Percentiles rank a stretch among this genome's conserved stretches.
These are phyloP conservation scores for Theropithecus gelada DNA, from an alignment of 2,113 vertebrate genomes.

Conservation along the genomic window DNA sequence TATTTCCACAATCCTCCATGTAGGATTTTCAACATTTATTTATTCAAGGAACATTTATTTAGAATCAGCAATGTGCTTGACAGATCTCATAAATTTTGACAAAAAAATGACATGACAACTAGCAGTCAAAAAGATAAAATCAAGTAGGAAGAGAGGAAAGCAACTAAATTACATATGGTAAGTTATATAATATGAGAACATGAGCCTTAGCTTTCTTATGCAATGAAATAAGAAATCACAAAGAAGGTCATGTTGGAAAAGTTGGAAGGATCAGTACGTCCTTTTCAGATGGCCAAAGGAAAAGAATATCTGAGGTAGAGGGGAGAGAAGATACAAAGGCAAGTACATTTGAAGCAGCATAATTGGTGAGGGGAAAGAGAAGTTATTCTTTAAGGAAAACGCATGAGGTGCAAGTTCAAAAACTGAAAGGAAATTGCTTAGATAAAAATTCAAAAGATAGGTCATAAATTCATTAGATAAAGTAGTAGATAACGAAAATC, in stretches of 20 bases:
- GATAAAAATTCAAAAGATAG: neutral
- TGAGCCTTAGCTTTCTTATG: neutral
- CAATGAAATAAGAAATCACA: neutral
- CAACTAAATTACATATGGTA: neutral
- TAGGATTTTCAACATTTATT: neutral
- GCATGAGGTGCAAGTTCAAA: neutral
- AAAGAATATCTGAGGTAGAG: neutral
- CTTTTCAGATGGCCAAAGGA: neutral
- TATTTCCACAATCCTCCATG: neutral
- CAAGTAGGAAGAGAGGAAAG: neutral
- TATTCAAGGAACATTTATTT: constrained; percentile 39
- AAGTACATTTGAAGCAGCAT: neutral
- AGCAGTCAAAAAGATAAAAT: neutral
- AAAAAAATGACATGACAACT: neutral
- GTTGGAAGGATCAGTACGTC: neutral
- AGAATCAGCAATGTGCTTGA: constrained; percentile 25
- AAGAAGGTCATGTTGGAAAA: neutral
- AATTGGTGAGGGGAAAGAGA: neutral
- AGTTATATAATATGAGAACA: neutral
- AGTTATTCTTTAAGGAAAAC: neutral
- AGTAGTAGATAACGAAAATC: neutral
- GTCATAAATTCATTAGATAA: neutral
- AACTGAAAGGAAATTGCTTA: neutral
- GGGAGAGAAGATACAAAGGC: neutral
- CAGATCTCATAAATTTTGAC: neutral